These are phyloP conservation scores for Chanos chanos DNA, from an alignment of 2,797 vertebrate species.

Conservation along the genomic window DNA sequence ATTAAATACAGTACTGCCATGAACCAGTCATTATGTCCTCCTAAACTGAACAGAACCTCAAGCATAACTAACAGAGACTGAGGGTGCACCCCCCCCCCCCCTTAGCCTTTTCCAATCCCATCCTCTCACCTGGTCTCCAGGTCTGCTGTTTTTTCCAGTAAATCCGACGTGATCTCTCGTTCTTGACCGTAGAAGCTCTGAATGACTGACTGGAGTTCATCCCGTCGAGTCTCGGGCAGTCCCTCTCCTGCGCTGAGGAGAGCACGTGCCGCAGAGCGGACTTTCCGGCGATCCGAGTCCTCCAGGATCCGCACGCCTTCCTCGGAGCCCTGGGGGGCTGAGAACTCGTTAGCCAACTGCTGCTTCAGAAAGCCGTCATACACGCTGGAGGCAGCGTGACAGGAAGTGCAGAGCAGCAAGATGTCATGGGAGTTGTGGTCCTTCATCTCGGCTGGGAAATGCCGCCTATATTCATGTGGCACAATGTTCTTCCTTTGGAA, in stretches of 20 bases:
- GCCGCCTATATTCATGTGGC: slow-evolving; percentile 92
- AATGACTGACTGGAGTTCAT: slow-evolving; percentile 78
- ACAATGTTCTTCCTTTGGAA: slow-evolving; percentile 89
- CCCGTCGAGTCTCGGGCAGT: slow-evolving; percentile 75
- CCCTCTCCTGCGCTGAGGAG: slow-evolving; percentile 79
- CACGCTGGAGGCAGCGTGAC: slow-evolving; percentile 91
- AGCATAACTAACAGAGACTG: too few species aligned
- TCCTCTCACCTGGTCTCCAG: slow-evolving; percentile 85
- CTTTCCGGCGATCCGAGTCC: slow-evolving; percentile 82
- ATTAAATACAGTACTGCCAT: too few species aligned
- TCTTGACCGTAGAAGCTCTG: slow-evolving; percentile 69
- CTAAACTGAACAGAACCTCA: too few species aligned
- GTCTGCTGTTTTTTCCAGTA: slow-evolving; percentile 77
- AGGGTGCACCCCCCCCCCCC: neutral
- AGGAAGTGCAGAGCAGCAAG: slow-evolving; percentile 90
- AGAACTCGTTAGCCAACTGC: slow-evolving; percentile 82
- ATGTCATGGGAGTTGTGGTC: slow-evolving; percentile 98
- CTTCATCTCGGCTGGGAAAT: slow-evolving; percentile 96
- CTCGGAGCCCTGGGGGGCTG: slow-evolving; percentile 89
- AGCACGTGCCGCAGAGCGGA: slow-evolving; percentile 88
- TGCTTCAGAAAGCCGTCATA: slow-evolving; percentile 90
- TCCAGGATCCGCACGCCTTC: slow-evolving; percentile 85
- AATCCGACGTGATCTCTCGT: slow-evolving; percentile 64
- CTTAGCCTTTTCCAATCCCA: neutral
- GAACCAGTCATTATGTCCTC: too few species aligned